Conservation (phyloP, 2,113 vertebrate species). For the Empidonax alnorum region DNA sequence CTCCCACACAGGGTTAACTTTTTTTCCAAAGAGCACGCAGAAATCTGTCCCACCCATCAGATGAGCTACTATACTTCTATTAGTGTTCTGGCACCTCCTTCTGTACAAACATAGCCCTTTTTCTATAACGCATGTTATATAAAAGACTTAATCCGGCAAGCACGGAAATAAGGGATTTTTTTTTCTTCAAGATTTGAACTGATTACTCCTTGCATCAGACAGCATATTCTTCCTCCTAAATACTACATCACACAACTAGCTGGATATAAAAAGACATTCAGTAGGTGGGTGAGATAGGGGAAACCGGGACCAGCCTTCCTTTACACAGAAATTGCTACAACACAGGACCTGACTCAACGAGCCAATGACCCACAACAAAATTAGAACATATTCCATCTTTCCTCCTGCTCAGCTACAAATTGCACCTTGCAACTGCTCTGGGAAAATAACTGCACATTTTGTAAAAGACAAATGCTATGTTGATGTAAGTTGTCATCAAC, state of each 20-base stretch:
- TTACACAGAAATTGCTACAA: background rate
- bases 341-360: background rate
- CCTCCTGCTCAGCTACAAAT: background rate
- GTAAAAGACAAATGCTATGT: background rate
- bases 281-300: background rate
- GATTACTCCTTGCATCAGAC: background rate
- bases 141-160: background rate
- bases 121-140: background rate
- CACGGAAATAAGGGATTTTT: background rate
- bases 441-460: background rate
- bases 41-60: slow-evolving; percentile 35
- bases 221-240: background rate
- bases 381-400: background rate
- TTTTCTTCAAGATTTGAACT: background rate
- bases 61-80: slow-evolving; percentile 33
- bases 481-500: background rate
- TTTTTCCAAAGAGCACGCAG: background rate
- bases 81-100: slow-evolving; percentile 45
- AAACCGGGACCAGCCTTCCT: background rate
- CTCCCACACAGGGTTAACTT: slow-evolving; percentile 9
- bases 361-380: fast-evolving
- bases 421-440: background rate
- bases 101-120: slow-evolving; percentile 16
- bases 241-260: background rate
- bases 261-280: background rate